phyloP scores from a whole-genome alignment of 23 tunicate genomes.

The Phallusia fumigata region DNA sequence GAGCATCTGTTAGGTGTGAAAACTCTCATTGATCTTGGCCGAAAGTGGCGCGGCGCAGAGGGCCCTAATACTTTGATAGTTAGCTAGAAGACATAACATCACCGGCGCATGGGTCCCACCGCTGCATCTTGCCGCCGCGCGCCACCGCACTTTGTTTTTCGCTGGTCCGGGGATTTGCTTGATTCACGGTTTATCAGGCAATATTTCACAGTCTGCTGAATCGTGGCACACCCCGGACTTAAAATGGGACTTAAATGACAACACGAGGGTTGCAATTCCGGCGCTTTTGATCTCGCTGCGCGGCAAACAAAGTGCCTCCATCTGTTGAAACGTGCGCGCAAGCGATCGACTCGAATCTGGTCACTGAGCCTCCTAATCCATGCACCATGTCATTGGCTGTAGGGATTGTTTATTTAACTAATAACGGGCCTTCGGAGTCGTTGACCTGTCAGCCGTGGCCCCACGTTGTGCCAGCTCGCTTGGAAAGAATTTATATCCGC shows the following conservation, averaged over 20 bases:
- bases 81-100: slow-evolving; percentile 10
- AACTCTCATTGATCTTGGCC: not conserved
- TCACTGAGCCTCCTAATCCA: not conserved
- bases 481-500: not conserved
- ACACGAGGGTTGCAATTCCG: not conserved
- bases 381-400: slow-evolving; percentile 4
- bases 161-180: slow-evolving; percentile 3
- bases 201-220: slow-evolving; percentile 9
- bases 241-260: slow-evolving; percentile 8
- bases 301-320: not conserved
- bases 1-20: not conserved
- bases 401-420: slow-evolving; percentile 6
- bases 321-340: slow-evolving; percentile 1
- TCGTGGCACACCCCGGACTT: not conserved
- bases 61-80: slow-evolving; percentile 10
- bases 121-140: slow-evolving; percentile 1
- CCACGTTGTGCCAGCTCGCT: not conserved
- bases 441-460: not conserved
- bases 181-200: slow-evolving; percentile 13
- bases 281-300: slow-evolving; percentile 9
- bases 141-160: not conserved
- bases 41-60: not conserved
- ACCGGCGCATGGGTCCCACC: not conserved
- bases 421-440: not conserved
- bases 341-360: not conserved